These are phyloP conservation scores for Serranochromis macrocephalus DNA, from an alignment of 2,113 vertebrate genomes.

Conservation along the genomic window DNA sequence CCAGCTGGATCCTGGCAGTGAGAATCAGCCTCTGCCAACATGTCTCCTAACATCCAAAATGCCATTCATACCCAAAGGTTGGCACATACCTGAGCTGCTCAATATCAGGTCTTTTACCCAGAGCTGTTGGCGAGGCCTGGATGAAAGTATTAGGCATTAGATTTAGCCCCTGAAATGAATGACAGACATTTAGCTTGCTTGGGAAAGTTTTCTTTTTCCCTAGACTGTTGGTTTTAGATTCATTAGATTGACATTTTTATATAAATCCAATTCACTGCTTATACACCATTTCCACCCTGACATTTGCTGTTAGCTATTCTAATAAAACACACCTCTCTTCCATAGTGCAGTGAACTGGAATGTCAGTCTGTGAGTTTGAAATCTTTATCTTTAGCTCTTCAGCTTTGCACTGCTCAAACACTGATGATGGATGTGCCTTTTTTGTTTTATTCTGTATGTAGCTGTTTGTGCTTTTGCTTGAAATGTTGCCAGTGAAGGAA, in stretches of 20 bases:
- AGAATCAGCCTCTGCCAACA: neutral
- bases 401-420: neutral
- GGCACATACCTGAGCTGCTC: constrained; percentile 8
- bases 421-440: neutral
- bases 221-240: neutral
- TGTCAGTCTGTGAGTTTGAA: neutral
- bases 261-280: neutral
- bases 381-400: neutral
- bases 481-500: neutral
- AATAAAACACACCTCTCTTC: neutral
- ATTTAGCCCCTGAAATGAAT: neutral
- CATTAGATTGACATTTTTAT: neutral
- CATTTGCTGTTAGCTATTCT: neutral
- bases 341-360: neutral
- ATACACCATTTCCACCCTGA: neutral
- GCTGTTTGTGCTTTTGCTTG: neutral
- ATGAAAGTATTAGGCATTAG: neutral
- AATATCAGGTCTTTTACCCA: neutral
- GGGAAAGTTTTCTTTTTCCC: neutral
- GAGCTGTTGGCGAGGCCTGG: neutral
- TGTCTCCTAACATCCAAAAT: neutral
- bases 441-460: neutral
- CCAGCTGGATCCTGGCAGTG: neutral
- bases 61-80: constrained; percentile 7
- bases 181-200: neutral